Evolutionary conservation across 2,797 vertebrate species (phyloP).

Genomic region (Adelosebastes latens): DNA sequence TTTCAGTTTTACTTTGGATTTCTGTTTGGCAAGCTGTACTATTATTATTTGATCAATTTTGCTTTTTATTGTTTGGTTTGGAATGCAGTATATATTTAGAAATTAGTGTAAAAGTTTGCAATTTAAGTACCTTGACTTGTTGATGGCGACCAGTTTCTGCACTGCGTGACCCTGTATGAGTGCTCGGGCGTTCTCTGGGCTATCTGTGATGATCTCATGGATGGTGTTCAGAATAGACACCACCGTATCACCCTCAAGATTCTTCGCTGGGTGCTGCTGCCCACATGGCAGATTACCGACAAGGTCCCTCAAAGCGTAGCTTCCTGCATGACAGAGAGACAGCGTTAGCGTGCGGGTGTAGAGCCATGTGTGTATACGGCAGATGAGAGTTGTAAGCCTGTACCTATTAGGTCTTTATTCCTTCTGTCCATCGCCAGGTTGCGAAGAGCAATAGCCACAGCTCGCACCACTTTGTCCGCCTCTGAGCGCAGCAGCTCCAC

Average conservation of each 20-base stretch:
- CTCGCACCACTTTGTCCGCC: constrained; percentile 96
- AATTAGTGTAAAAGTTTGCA: not conserved
- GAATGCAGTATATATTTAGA: not conserved
- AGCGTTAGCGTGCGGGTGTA: not conserved
- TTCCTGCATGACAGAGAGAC: constrained; percentile 79
- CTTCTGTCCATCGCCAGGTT: constrained; percentile 96
- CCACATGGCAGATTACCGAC: constrained; percentile 93
- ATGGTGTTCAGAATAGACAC: constrained; percentile 96
- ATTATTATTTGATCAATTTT: not conserved
- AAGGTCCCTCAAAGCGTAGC: constrained; percentile 94
- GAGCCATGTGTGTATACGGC: not conserved
- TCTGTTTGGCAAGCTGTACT: not conserved
- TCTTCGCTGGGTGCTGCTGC: constrained; percentile 92
- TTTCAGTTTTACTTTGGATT: not conserved
- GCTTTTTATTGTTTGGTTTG: not conserved
- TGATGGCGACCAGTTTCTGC: constrained; percentile 93
- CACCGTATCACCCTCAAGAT: constrained; percentile 95
- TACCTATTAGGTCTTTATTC: constrained; percentile 98
- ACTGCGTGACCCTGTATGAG: constrained; percentile 96
- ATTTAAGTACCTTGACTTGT: constrained; percentile 88
- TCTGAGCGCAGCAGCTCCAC: constrained; percentile 96
- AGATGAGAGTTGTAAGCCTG: not conserved
- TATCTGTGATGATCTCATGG: constrained; percentile 96
- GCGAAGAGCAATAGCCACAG: constrained; percentile 94
- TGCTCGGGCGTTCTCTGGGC: constrained; percentile 92